Percentiles rank a stretch among this genome's conserved stretches.
These are phyloP conservation scores for Daphoenositta chrysoptera DNA, from an alignment of 2,113 vertebrate genomes.

Conservation along the genomic window DNA sequence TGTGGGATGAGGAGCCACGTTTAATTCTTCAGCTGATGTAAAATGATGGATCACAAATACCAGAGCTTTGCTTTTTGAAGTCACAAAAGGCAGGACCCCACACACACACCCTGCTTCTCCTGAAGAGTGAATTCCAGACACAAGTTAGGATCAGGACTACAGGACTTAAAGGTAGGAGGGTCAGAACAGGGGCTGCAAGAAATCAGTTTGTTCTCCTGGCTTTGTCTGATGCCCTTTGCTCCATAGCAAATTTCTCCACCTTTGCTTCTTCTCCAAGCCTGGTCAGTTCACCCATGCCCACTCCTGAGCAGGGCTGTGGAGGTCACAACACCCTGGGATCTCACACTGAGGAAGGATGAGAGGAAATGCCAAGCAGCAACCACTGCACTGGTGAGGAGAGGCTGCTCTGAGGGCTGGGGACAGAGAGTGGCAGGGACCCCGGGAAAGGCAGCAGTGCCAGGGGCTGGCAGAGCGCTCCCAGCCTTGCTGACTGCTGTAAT, in stretches of 20 bases:
- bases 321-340: neutral
- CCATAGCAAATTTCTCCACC: neutral
- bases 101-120: neutral
- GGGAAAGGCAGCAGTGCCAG: neutral
- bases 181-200: neutral
- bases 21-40: neutral
- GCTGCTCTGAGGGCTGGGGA: neutral
- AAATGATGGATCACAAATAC: neutral
- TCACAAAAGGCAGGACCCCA: neutral
- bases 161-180: neutral
- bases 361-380: neutral
- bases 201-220: neutral
- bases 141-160: neutral
- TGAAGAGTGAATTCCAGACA: neutral
- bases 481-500: neutral
- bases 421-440: neutral
- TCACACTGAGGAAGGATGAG: neutral
- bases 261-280: neutral
- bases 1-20: neutral
- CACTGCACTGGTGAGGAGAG: neutral
- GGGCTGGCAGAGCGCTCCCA: neutral
- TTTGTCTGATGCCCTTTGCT: neutral
- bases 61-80: neutral
- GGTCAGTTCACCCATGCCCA: neutral
- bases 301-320: neutral